A percentile compares a stretch with the other conserved stretches of the same genome.
phyloP scores from a whole-genome alignment of 2,797 vertebrate genomes.

The Neosilurus mollespiculum region DNA sequence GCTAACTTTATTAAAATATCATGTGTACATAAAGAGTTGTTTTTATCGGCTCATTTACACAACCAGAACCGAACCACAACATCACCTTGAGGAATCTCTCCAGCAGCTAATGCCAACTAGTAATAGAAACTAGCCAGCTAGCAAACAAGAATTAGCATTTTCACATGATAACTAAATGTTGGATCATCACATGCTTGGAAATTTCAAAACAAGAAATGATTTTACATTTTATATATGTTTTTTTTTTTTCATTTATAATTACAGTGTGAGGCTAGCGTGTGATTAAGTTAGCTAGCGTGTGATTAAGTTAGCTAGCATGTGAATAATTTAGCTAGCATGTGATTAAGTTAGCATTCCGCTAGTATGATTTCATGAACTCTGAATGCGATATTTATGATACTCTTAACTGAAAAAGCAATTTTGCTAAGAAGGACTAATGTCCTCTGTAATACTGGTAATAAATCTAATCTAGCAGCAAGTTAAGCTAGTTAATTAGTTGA shows the following conservation, averaged over 20 bases:
- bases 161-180: too few species aligned
- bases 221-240: too few species aligned
- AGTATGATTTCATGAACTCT: too few species aligned
- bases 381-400: not conserved
- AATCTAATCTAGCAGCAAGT: not conserved
- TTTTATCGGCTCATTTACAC: not conserved
- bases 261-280: not conserved
- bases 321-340: not conserved
- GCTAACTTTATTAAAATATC: not conserved
- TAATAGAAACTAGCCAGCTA: not conserved
- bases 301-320: too few species aligned
- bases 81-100: not conserved
- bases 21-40: not conserved
- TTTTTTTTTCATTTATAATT: too few species aligned
- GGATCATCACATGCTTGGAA: too few species aligned
- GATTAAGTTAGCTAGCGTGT: too few species aligned
- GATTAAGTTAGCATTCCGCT: not conserved
- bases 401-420: not conserved
- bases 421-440: not conserved
- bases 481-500: not conserved
- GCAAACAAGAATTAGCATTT: not conserved
- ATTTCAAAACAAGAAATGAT: too few species aligned
- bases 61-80: not conserved
- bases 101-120: not conserved
- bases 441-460: not conserved